Base-by-base conservation (phyloP, 2,888 invertebrate species). In the Limnephilus auricula region DNA sequence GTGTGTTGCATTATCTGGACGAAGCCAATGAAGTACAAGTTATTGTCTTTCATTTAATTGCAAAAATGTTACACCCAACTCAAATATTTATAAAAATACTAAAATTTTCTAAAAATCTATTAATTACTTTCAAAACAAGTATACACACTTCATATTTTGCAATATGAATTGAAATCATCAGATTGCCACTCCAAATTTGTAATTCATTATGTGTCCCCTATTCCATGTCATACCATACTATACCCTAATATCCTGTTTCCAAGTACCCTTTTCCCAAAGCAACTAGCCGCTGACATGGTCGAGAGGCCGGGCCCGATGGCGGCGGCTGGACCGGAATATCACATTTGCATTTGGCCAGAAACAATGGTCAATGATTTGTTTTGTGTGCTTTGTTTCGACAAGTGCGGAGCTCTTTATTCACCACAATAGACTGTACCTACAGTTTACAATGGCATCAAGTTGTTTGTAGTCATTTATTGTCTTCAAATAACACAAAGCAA, bases 281-380 rank as follows among this genome's bases (percentile, higher is more conserved):
- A 34, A 82, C 82, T 82, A 82, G n/a, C 34, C 25, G 65, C 65
- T 25, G 34, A 34, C 34, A 34, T 32, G 12, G 40, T 40, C 40
- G 40, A 40, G 40, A 40, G 34, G 32, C 34, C 65, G 65, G 25
- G 65, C 65, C 25, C 65, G 65, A 65, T 65, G 65, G 15, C 31
- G 13, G 3, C 25, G 82, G 15, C 34, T 82, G 82, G 82, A 31
- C 34, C 34, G 32, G 82, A 82, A 82, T 34, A 82, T 82, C 82
- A n/a, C 34, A 82, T 82, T 82, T 82, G 82, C 82, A 82, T 82
- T 82, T 82, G 13, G 82, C 82, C 34, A 82, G 25, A 82, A 34
- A 82, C 82, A 82, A 82, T 82, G 37, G 82, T 37, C 82, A 34
- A 25, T 82, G 82, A 82, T 82, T 82, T 82, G 82, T 82, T 32